Evolutionary conservation across 1,140 invertebrate species (phyloP).

Genomic region (Portunus trituberculatus): DNA sequence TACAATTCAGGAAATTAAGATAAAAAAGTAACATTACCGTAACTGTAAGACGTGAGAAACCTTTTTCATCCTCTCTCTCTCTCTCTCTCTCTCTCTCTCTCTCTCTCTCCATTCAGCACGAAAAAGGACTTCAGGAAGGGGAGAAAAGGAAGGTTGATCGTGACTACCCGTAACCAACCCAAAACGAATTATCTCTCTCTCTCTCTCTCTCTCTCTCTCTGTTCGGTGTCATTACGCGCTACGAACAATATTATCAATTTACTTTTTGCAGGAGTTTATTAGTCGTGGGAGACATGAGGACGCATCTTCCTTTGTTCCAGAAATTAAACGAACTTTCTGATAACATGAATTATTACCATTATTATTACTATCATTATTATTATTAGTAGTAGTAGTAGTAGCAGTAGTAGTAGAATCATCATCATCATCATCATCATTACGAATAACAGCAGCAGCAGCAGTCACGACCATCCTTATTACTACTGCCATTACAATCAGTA

Average conservation of each 20-base stretch:
- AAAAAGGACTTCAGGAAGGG: neutral
- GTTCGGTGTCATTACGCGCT: too few relatives aligned
- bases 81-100: slow-evolving; percentile 20
- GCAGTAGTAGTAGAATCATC: too few relatives aligned
- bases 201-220: slow-evolving; percentile 20
- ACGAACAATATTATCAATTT: too few relatives aligned
- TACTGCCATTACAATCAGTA: too few relatives aligned
- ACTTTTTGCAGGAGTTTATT: too few relatives aligned
- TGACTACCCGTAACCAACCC: neutral
- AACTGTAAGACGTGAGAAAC: neutral
- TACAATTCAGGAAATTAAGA: too few relatives aligned
- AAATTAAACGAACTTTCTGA: neutral
- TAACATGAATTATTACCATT: neutral
- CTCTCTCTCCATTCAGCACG: neutral
- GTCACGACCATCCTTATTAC: too few relatives aligned
- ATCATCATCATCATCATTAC: too few relatives aligned
- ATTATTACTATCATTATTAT: slow-evolving; percentile 26
- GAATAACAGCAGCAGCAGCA: too few relatives aligned
- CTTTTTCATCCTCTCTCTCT: neutral
- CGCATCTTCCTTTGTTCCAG: too few relatives aligned
- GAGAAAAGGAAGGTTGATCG: neutral
- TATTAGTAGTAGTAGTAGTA: neutral
- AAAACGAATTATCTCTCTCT: neutral
- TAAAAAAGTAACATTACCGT: neutral
- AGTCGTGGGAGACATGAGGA: too few relatives aligned